Evolutionary conservation across 2,888 invertebrate species (phyloP), one percentile per base, ranked within the genome.

Genomic region (Nesidiocoris tenuis): DNA sequence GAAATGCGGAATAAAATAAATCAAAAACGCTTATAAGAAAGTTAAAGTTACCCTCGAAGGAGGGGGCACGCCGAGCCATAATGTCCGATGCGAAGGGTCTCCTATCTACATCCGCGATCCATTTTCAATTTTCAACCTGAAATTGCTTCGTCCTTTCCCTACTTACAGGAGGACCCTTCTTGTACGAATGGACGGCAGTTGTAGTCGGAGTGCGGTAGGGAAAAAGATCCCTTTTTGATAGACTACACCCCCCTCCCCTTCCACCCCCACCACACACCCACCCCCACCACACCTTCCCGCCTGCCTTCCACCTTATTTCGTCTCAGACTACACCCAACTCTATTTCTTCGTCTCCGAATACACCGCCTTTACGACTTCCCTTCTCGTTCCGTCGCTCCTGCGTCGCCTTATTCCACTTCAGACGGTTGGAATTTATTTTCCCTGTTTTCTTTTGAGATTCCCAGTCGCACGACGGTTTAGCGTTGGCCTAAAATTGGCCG

Each of bases 111-210:
- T 79, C 78, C 79, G 77, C 78, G 80, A 80, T 80, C 80, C 80
- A 79, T 80, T 80, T 80, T 80, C 80, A 80, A 80, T 80, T 79
- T 80, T 80, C 80, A 80, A 80, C 79, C 79, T 79, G 80, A 80
- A 80, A 80, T 80, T 80, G 80, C 79, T 79, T 80, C 78, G 77
- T 76, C 78, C 78, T 74, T 72, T 66, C 65, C 77, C 77, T 54
- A 39, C 61, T 25, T 24, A 39, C 39, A 39, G 39, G 39, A 39
- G 39, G 39, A 39, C 39, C 39, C 75, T 24, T 54, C 23, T 22
- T 67, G 65, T 22, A 63, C 22, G 63, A 21, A 63, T 63, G 63
- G 63, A 63, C 22, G 63, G 21, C 39, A 3, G 39, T 39, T 39
- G 39, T 39, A 39, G 39, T 39, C 39, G 39, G 39, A 39, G 39